phyloP scores from a whole-genome alignment of 2,797 vertebrate genomes.

The Gastrophryne carolinensis region DNA sequence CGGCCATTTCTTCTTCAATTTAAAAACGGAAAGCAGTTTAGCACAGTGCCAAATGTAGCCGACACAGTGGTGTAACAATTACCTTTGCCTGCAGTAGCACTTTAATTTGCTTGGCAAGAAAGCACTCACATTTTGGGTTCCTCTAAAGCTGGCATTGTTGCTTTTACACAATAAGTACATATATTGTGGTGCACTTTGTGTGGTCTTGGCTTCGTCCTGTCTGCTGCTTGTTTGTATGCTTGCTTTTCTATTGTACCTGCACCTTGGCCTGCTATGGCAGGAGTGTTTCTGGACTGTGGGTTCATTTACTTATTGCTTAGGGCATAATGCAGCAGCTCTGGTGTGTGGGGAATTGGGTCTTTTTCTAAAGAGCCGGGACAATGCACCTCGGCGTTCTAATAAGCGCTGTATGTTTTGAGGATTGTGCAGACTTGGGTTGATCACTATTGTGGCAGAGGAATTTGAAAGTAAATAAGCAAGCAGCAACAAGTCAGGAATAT shows the following conservation, averaged over 20 bases:
- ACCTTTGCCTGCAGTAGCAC: too few species aligned
- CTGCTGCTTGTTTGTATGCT: background rate
- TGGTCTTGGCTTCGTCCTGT: constrained; percentile 26
- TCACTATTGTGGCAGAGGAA: constrained; percentile 38
- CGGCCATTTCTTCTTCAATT: too few species aligned
- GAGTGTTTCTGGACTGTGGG: background rate
- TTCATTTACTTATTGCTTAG: background rate
- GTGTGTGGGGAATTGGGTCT: background rate
- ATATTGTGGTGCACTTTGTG: background rate
- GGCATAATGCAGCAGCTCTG: background rate
- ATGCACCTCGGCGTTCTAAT: background rate
- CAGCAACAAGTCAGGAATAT: constrained; percentile 30
- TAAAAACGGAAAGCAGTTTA: too few species aligned
- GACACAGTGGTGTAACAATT: too few species aligned
- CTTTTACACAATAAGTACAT: too few species aligned
- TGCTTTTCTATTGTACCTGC: background rate
- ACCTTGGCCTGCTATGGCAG: background rate
- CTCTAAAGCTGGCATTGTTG: too few species aligned
- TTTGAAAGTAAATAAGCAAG: constrained; percentile 52
- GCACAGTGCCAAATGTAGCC: too few species aligned
- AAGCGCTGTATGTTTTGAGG: constrained; percentile 29
- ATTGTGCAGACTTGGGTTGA: constrained; percentile 32
- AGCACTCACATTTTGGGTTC: too few species aligned
- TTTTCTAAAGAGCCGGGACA: background rate
- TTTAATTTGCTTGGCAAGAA: too few species aligned